These are phyloP conservation scores for Didymodactylos carnosus DNA, from an alignment of 2,888 invertebrate genomes.

Conservation along the genomic window DNA sequence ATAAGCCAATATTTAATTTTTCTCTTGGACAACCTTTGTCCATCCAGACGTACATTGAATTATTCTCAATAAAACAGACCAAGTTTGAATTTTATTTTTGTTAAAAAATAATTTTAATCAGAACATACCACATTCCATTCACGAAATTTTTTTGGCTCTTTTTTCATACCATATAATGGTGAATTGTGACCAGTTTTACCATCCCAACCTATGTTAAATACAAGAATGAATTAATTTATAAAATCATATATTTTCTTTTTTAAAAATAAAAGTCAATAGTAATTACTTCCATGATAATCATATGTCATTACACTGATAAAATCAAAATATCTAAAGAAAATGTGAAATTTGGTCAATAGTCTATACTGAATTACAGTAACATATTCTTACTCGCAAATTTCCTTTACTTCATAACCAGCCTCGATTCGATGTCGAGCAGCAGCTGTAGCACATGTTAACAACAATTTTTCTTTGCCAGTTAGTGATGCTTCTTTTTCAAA, in stretches of 20 bases:
- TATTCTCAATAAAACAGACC: background rate
- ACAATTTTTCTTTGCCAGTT: slow-evolving; percentile 6
- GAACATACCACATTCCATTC: slow-evolving; percentile 11
- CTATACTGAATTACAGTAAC: background rate
- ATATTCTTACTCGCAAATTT: slow-evolving; percentile 9
- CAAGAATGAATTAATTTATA: too few relatives aligned
- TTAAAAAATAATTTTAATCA: background rate
- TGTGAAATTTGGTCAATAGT: background rate
- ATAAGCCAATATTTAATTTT: slow-evolving; percentile 12
- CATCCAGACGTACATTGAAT: background rate
- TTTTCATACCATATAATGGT: slow-evolving; percentile 5
- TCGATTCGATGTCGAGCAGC: slow-evolving; percentile 13
- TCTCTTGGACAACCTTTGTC: slow-evolving; percentile 9
- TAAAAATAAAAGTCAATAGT: background rate
- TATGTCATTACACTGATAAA: background rate
- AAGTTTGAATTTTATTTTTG: background rate
- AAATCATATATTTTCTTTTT: background rate
- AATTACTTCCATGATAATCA: background rate
- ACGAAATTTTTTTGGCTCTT: slow-evolving; percentile 4
- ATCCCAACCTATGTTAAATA: too few relatives aligned
- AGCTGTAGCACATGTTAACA: slow-evolving; percentile 11
- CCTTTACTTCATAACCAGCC: slow-evolving; percentile 11
- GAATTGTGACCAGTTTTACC: slow-evolving; percentile 12
- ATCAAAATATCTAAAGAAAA: background rate
- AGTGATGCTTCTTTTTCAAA: slow-evolving; percentile 11